Base-by-base conservation (phyloP, 2,797 vertebrate species). In the Ceyx erithaca region DNA sequence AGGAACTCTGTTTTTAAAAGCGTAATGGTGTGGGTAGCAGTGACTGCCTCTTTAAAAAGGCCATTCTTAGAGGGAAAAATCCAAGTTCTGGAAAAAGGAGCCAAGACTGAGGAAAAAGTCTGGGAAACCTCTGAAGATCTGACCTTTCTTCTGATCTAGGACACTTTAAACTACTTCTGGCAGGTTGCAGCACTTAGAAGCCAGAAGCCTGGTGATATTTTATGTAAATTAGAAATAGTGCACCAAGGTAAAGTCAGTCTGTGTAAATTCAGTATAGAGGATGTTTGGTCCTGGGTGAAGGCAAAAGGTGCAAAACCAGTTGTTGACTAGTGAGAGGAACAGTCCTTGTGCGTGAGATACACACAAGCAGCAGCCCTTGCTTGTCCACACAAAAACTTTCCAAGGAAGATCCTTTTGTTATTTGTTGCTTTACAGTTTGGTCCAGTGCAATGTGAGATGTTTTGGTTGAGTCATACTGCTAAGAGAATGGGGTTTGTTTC, bases 341-440 rank as follows among this genome's bases (percentile, higher is more conserved):
- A 33, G 35, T 33, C 7, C 35, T 22, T 1, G 0, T 13, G n/a
- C 0, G 0, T 2, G n/a, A 25, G 55, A 35, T 15, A 6, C 1
- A 2, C 7, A 8, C 0, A 1, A 55, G 31, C 16, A 55, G 16
- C 63, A 67, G 33, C 22, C 28, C 20, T 91, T 22, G 1, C 52
- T 49, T 1, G 0, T 66, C 66, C 8, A 1, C 1, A 7, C 67
- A 79, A 43, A 72, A 75, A 41, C 28, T 59, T 77, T 30, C 57
- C 2, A 5, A 55, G n/a, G 35, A 72, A 57, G 71, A 49, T 51
- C 23, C 6, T 75, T 89, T 18, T 57, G 45, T 16, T 49, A 21
- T 61, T 49, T 58, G 8, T 31, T 82, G 19, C n/a, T 37, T 54
- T 71, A 41, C 9, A 19, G 26, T n/a, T 80, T 55, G 43, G 37